Conservation (phyloP, 2,113 vertebrate genomes). For the Argyrosomus japonicus region DNA sequence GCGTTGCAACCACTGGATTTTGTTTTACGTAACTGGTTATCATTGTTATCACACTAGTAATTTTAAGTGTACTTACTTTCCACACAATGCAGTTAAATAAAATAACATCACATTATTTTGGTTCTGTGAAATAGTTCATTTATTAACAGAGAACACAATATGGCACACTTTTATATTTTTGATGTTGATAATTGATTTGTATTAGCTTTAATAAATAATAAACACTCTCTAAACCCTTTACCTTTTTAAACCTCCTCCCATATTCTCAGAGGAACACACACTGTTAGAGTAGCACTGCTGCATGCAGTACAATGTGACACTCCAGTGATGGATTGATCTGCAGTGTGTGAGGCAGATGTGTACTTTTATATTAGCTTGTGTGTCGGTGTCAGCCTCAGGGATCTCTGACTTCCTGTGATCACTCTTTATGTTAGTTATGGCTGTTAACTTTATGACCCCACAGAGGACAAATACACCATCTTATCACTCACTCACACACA, state of each 20-base stretch:
- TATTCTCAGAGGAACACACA: constrained; percentile 6
- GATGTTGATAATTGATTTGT: neutral
- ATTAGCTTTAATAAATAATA: neutral
- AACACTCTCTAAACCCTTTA: neutral
- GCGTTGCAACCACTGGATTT: too few relatives aligned
- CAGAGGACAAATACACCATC: constrained; percentile 55
- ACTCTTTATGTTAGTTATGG: constrained; percentile 64
- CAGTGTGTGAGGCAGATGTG: constrained; percentile 34
- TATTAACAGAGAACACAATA: too few relatives aligned
- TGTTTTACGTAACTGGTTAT: too few relatives aligned
- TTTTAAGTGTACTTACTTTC: too few relatives aligned
- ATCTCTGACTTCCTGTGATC: constrained; percentile 49
- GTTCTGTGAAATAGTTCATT: too few relatives aligned
- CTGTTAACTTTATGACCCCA: constrained; percentile 63
- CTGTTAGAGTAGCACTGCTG: constrained; percentile 6
- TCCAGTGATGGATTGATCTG: constrained; percentile 42
- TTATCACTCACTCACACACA: constrained; percentile 12
- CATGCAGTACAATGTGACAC: neutral
- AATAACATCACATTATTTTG: too few relatives aligned
- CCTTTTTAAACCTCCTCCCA: neutral
- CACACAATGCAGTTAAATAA: too few relatives aligned
- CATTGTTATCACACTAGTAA: too few relatives aligned
- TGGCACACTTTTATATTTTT: neutral
- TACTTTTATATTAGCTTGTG: neutral
- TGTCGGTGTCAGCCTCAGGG: constrained; percentile 28